These are phyloP conservation scores for Tiliqua scincoides DNA, from an alignment of 2,113 vertebrate species.

Conservation along the genomic window DNA sequence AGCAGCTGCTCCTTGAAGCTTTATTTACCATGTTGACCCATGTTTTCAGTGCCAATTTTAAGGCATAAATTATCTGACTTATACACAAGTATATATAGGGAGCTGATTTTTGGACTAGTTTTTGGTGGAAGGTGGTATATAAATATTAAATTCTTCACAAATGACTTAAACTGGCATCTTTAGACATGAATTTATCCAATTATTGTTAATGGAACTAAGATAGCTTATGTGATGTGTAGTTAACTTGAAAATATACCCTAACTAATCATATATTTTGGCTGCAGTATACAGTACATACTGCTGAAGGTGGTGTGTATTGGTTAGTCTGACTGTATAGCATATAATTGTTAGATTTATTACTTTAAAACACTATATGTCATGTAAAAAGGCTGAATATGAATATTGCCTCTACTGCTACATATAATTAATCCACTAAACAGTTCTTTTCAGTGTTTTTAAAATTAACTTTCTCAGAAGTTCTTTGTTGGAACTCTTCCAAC, in stretches of 20 bases:
- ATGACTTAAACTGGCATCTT: too few species aligned
- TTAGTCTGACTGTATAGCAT: not conserved
- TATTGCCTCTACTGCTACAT: not conserved
- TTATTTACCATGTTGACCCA: too few species aligned
- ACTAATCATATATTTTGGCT: not conserved
- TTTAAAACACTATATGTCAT: not conserved
- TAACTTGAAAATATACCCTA: not conserved
- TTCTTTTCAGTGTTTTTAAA: not conserved
- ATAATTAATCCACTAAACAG: not conserved
- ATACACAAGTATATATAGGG: too few species aligned
- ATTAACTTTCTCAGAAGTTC: not conserved
- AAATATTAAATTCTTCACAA: too few species aligned
- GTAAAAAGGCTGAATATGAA: not conserved
- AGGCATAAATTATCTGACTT: too few species aligned
- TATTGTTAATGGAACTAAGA: not conserved
- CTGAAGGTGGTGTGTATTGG: not conserved
- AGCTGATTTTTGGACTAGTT: too few species aligned
- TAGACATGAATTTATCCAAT: not conserved
- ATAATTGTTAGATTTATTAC: not conserved
- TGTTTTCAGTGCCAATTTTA: too few species aligned
- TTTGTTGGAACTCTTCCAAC: not conserved
- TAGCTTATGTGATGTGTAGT: not conserved
- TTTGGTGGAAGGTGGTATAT: too few species aligned
- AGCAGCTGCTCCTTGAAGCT: too few species aligned
- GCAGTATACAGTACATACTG: not conserved